Base-by-base conservation (phyloP, 2,113 vertebrate genomes). In the Esox niger region DNA sequence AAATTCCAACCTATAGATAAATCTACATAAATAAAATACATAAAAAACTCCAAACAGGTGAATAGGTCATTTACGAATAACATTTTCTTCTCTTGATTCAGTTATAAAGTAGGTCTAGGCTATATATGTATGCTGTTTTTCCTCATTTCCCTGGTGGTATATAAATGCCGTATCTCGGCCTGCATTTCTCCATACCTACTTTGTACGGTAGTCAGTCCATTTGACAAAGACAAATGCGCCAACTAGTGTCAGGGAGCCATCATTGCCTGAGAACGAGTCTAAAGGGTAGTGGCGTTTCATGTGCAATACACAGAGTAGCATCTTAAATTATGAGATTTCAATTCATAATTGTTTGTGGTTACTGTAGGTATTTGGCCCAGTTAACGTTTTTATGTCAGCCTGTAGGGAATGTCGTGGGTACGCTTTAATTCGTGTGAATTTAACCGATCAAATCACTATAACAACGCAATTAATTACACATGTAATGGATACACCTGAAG, bases 191-290 rank as follows among this genome's bases (percentile, higher is more conserved):
- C 31, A 54, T 17, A 61, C 73, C 73, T 15, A 60, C 70, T 49
- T 63, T 55, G 57, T 64, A 65, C 75, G 57, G 72, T n/a, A 68
- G 61, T 52, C 46, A 54, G 9, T 10, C 38, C 38, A 17, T 87
- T 89, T 88, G 74, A 87, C 38, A 90, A 90, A 88, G 88, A 72
- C 89, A 92, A 88, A 93, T 75, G 87, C 91, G 91, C 91, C 89
- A 86, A 93, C 91, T 92, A 93, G 91, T 73, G 91, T 83, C 83
- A 68, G 71, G 80, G 73, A 70, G 64, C 46, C 38, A 49, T 80
- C 76, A 87, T 71, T 71, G 68, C 85, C 13, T 26, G 32, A 15
- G 43, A 20, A 21, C 52, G 38, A 58, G 30, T 33, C 6, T 6
- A 49, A 65, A 73, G 88, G 85, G 87, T 80, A n/a, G 88, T 82